These are phyloP conservation scores for Pseudomugil tenellus DNA, from an alignment of 2,797 vertebrate species.

Conservation along the genomic window DNA sequence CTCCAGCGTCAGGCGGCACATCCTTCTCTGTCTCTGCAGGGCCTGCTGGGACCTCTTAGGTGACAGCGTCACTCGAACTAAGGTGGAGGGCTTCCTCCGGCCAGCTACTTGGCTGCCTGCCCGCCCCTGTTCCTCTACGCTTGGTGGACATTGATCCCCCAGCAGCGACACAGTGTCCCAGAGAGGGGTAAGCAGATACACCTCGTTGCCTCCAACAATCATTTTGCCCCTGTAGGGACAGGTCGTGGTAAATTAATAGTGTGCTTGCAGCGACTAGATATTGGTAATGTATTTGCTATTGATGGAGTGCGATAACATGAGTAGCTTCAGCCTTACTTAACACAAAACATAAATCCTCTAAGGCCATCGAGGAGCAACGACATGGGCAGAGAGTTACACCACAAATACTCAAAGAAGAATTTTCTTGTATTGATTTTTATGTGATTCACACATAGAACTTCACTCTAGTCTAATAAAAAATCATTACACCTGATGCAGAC, in stretches of 20 bases:
- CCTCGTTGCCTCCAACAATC: slow-evolving; percentile 89
- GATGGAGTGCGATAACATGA: slow-evolving; percentile 89
- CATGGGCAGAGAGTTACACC: slow-evolving; percentile 27
- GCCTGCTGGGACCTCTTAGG: slow-evolving; percentile 77
- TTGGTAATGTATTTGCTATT: slow-evolving; percentile 91
- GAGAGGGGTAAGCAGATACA: slow-evolving; percentile 85
- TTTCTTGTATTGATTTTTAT: slow-evolving; percentile 18
- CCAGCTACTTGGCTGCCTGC: slow-evolving; percentile 73
- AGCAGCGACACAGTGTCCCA: slow-evolving; percentile 85
- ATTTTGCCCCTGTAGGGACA: slow-evolving; percentile 85
- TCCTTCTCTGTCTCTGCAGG: slow-evolving; percentile 71
- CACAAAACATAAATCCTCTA: slow-evolving; percentile 89
- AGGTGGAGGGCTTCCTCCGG: slow-evolving; percentile 72
- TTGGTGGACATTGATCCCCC: slow-evolving; percentile 89
- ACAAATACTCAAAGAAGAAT: not conserved
- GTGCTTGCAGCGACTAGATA: slow-evolving; percentile 87
- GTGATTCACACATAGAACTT: slow-evolving; percentile 7
- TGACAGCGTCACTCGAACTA: slow-evolving; percentile 78
- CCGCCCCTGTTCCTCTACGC: slow-evolving; percentile 65
- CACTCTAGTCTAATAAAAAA: slow-evolving; percentile 11
- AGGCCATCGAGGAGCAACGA: slow-evolving; percentile 63
- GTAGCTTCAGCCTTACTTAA: slow-evolving; percentile 90
- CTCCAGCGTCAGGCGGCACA: slow-evolving; percentile 67
- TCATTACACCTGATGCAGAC: not conserved
- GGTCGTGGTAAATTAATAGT: slow-evolving; percentile 90